Conservation (phyloP, 2,888 invertebrate species). For the Xylota sylvarum region DNA sequence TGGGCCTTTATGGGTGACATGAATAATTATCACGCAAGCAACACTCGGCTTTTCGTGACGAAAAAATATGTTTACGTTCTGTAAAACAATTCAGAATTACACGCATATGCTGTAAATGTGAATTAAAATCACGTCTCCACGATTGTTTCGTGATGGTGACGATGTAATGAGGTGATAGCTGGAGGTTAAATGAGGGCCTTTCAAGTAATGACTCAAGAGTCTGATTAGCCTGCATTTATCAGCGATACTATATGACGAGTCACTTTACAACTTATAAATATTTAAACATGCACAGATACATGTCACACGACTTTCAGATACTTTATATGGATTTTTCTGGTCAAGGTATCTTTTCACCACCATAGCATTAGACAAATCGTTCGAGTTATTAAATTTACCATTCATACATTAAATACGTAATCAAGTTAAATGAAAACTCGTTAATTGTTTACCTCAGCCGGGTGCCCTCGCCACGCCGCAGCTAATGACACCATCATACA, state of each 20-base stretch:
- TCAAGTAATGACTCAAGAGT: neutral
- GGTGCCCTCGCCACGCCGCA: neutral
- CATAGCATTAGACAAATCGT: slow-evolving; percentile 26
- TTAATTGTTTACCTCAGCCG: slow-evolving; percentile 43
- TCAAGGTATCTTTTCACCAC: slow-evolving; percentile 42
- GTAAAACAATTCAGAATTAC: slow-evolving; percentile 40
- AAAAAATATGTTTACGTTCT: slow-evolving; percentile 28
- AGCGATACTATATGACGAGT: slow-evolving; percentile 1
- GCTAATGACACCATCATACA: slow-evolving; percentile 15
- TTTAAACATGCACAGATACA: slow-evolving; percentile 41
- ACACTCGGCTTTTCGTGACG: neutral
- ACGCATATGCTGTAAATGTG: slow-evolving; percentile 49
- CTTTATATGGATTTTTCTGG: slow-evolving; percentile 34
- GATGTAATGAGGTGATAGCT: slow-evolving; percentile 10
- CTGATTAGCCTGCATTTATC: neutral
- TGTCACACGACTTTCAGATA: slow-evolving; percentile 31
- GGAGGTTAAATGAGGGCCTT: slow-evolving; percentile 1
- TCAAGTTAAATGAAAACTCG: slow-evolving; percentile 45
- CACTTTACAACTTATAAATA: slow-evolving; percentile 62
- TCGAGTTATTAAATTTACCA: slow-evolving; percentile 32
- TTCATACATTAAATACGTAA: slow-evolving; percentile 20
- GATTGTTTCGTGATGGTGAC: slow-evolving; percentile 13
- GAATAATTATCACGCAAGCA: slow-evolving; percentile 49
- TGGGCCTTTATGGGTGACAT: slow-evolving; percentile 52
- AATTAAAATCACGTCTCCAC: slow-evolving; percentile 55